These are phyloP conservation scores for Athetis lepigone DNA, from an alignment of 2,888 invertebrate species.

Conservation along the genomic window DNA sequence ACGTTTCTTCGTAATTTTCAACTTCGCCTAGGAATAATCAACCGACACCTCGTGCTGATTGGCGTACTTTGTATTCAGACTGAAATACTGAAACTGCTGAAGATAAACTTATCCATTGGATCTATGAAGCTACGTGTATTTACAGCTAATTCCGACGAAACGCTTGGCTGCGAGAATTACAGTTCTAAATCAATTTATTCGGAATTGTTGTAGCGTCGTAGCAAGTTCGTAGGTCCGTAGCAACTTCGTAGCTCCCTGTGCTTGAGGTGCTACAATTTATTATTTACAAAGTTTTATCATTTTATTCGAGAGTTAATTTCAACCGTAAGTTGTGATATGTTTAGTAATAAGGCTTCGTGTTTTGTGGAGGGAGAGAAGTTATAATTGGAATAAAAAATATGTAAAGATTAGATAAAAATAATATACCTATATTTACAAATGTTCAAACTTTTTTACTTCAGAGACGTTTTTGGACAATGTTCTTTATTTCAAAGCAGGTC, in stretches of 20 bases:
- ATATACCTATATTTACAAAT: too few species aligned
- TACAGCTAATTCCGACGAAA: conserved; percentile 33
- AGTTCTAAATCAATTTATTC: conserved; percentile 45
- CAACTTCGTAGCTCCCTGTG: conserved; percentile 5
- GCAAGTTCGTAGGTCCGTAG: conserved; percentile 13
- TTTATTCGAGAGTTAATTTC: too few species aligned
- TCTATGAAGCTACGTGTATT: conserved; percentile 16
- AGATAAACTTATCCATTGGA: conserved; percentile 24
- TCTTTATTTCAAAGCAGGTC: too few species aligned
- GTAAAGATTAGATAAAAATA: too few species aligned
- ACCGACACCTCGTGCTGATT: conserved; percentile 3
- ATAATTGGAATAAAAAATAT: too few species aligned
- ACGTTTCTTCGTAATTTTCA: conserved; percentile 10
- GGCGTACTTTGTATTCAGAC: conserved; percentile 40
- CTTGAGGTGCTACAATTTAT: conserved; percentile 12
- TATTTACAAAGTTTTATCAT: not conserved
- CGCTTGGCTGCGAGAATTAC: conserved; percentile 26
- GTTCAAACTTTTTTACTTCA: too few species aligned
- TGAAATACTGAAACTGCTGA: conserved; percentile 36
- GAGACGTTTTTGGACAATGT: too few species aligned
- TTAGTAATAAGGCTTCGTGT: too few species aligned
- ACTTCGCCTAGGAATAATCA: not conserved
- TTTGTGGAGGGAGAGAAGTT: too few species aligned
- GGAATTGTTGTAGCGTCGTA: conserved; percentile 7
- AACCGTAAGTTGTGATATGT: too few species aligned